Base-by-base conservation (phyloP, 2,113 vertebrate genomes). In the Megaceryle torquata region DNA sequence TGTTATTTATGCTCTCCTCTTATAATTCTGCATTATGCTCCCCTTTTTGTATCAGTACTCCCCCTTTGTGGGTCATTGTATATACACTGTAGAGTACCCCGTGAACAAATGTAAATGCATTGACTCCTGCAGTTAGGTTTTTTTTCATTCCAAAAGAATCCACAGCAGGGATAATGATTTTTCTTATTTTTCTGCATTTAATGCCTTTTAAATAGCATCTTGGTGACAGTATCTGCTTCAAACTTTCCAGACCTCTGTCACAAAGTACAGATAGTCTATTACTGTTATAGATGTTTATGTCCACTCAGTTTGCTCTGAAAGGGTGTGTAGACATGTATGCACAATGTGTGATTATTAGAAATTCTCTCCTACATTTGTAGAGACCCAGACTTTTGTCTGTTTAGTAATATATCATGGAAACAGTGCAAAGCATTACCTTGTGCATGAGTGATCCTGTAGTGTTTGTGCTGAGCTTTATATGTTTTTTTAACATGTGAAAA, bases 401-500 rank as follows among this genome's bases (percentile, higher is more conserved):
- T 84, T 69, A 48, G 88, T 72, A 75, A 95, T 75, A 65, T 53
- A 35, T 64, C 60, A 48, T 29, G 86, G 93, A 86, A 96, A 57
- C 48, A 11, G 88, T 26, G 76, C 80, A 76, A 72, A 69, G 68
- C 57, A 24, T 68, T 79, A 67, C 95, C 77, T 91, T 0, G 4
- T 94, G 90, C 83, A 54, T 86, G 83, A 93, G 54, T 54, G 92
- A 72, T 33, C 48, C 90, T 31, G 72, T 46, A 78, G 86, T 56
- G 69, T 92, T 95, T 94, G 93, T 78, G 74, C 88, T 86, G 86
- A 72, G 84, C 86, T 69, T 79, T 56, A 44, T 76, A 37, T 64
- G 76, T 43, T 84, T 95, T 88, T 95, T 88, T 68, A 95, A 60
- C 72, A 41, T 7, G 69, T 90, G 90, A 93, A 95, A 94, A 79